Percentiles rank a stretch among this genome's conserved stretches.
Evolutionary conservation across 2,797 vertebrate genomes (phyloP).

Genomic region (Rhabdomys pumilio): DNA sequence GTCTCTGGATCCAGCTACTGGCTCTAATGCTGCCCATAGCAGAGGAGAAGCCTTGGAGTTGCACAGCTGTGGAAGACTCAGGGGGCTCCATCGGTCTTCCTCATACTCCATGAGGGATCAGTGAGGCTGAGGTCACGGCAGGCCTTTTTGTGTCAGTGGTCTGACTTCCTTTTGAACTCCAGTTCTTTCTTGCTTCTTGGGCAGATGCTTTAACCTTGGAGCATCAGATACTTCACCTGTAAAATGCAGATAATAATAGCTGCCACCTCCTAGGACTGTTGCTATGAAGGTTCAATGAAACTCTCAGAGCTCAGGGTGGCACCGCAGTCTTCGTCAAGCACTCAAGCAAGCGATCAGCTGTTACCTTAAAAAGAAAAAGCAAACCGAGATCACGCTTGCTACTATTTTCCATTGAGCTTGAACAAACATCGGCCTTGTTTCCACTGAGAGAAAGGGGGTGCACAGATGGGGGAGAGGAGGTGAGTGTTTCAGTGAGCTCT

Average conservation of each 20-base stretch:
- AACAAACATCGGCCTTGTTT: slow-evolving; percentile 57
- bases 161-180: slow-evolving; percentile 62
- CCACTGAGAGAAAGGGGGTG: not conserved
- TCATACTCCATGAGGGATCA: not conserved
- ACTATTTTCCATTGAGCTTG: slow-evolving; percentile 36
- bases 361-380: slow-evolving; percentile 1
- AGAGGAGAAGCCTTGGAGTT: not conserved
- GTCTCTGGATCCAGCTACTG: not conserved
- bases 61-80: not conserved
- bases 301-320: not conserved
- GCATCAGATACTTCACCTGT: slow-evolving; percentile 20
- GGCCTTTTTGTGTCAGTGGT: not conserved
- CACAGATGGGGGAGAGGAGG: not conserved
- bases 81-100: not conserved
- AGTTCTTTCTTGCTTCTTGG: slow-evolving; percentile 15
- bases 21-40: too few relatives aligned
- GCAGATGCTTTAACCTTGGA: slow-evolving; percentile 45
- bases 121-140: not conserved
- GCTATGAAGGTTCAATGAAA: slow-evolving; percentile 59
- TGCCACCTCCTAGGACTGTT: slow-evolving; percentile 20
- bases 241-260: slow-evolving; percentile 32
- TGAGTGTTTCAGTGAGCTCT: not conserved
- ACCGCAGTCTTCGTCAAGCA: not conserved
- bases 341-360: not conserved
- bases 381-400: not conserved